Conservation (phyloP, 1,140 invertebrate species). For the Nephila pilipes region DNA sequence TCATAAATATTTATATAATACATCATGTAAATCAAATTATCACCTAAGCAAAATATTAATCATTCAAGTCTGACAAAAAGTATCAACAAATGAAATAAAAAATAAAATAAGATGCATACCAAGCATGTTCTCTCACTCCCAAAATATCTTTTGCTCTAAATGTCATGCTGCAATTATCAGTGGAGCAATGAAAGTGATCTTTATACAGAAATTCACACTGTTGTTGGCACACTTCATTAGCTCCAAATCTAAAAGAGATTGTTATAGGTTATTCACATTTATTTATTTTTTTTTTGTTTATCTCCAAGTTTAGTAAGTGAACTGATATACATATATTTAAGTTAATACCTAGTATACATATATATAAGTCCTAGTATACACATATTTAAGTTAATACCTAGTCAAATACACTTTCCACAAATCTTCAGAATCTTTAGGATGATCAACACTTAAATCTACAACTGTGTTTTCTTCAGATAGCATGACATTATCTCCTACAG, state of each 20-base stretch:
- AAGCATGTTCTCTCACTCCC: constrained; percentile 91
- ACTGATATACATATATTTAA: no score
- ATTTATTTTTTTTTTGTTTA: no score
- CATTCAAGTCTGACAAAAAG: no score
- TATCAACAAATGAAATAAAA: not conserved
- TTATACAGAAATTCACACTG: constrained; percentile 87
- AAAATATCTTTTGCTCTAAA: constrained; percentile 86
- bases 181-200: constrained; percentile 90
- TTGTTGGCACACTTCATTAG: constrained; percentile 85
- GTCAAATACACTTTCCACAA: constrained; percentile 85
- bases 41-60: no score
- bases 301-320: no score
- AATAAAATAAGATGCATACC: constrained; percentile 78
- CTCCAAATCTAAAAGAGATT: constrained; percentile 80
- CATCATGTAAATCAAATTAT: not conserved
- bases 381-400: constrained; percentile 79
- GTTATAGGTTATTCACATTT: not conserved
- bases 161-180: constrained; percentile 83
- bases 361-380: not conserved
- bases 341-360: no score
- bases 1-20: not conserved
- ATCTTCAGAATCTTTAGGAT: constrained; percentile 81
- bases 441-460: constrained; percentile 79
- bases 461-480: constrained; percentile 79
- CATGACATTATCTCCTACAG: constrained; percentile 50